Evolutionary conservation across 2,797 vertebrate genomes (phyloP).

Genomic region (Miopithecus talapoin): DNA sequence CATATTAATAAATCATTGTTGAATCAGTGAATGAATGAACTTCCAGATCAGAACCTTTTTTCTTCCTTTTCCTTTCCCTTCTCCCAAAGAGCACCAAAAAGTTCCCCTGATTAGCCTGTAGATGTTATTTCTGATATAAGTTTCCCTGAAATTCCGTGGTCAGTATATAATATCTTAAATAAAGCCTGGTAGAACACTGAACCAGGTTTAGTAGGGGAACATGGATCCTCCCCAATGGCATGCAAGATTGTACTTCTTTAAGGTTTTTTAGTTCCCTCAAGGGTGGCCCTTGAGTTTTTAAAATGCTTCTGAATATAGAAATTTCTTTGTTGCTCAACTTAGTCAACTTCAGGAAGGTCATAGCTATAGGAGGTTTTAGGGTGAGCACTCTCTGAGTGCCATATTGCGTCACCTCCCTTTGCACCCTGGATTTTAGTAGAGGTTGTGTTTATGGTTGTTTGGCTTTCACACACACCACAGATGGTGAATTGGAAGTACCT

Average conservation of each 20-base stretch:
- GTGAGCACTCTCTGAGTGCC: not conserved
- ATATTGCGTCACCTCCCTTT: not conserved
- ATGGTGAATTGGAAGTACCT: not conserved
- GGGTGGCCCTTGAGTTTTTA: not conserved
- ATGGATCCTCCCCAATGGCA: not conserved
- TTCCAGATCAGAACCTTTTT: not conserved
- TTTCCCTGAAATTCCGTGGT: not conserved
- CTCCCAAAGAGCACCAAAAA: not conserved
- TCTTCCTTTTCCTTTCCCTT: not conserved
- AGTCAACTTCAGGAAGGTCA: not conserved
- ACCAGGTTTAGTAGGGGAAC: not conserved
- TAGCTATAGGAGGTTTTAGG: not conserved
- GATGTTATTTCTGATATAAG: not conserved
- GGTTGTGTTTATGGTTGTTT: not conserved
- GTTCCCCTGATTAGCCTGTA: not conserved
- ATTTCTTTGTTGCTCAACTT: not conserved
- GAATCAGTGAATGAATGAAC: not conserved
- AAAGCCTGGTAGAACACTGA: not conserved
- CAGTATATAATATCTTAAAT: not conserved
- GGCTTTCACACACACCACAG: not conserved
- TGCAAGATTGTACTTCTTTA: not conserved
- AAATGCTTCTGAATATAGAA: not conserved
- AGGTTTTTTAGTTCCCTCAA: not conserved
- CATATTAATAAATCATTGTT: not conserved
- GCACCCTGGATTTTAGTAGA: not conserved